Evolutionary conservation across 2,888 invertebrate genomes (phyloP), one percentile per base, ranked within the genome.

Genomic region (Platerodrilus igneus): DNA sequence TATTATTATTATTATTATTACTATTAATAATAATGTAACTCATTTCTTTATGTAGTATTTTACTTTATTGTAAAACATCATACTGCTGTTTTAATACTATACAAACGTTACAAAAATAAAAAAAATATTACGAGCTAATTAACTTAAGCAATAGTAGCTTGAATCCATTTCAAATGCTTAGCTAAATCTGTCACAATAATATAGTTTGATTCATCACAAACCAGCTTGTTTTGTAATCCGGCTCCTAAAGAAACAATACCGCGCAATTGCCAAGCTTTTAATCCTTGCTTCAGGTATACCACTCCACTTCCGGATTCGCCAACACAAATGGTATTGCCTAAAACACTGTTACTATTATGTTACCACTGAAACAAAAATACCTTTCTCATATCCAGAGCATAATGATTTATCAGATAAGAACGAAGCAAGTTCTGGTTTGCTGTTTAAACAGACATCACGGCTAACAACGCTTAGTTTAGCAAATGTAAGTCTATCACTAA

Each of bases 161-260:
- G 17, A 16, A 42, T 71, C 76, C 77, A 78, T 7, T 71, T 67
- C 38, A 73, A 55, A 63, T 75, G 72, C 55, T 76, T 75, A 5
- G 77, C 76, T 16, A 77, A 57, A 51, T 79, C 79, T 0, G 78
- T 78, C 52, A 79, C 78, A 3, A 79, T 75, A 14, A 77, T 75
- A 56, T 76, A 79, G 50, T 78, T 76, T 0, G 68, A 66, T 0
- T 78, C 73, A 51, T 79, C 78, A 52, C 80, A 80, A 8, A 73
- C 60, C 51, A 71, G 51, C 5, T 39, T 67, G 54, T 75, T 74
- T 48, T 76, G 75, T 11, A 74, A 54, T 0, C 76, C 75, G 3
- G 76, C 75, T 0, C 77, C 75, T 3, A 77, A 64, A 0, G 77
- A 77, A 3, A 78, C 77, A 20, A 79, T 57, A 0, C 78, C 78